A percentile compares a stretch with the other conserved stretches of the same genome.
phyloP scores from a whole-genome alignment of 2,888 invertebrate genomes.

The Gordius sp. region DNA sequence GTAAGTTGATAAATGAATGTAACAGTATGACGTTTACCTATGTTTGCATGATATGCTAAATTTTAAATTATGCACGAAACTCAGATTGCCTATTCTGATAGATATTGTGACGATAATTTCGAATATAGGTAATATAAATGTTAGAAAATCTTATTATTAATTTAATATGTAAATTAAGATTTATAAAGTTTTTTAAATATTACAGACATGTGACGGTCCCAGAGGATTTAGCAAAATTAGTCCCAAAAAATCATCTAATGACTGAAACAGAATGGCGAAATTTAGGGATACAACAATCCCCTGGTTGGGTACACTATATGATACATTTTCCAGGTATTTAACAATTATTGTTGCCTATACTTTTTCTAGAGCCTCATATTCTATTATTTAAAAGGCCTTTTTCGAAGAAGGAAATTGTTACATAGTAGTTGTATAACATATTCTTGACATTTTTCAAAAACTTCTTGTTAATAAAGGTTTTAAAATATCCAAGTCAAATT shows the following conservation, averaged over 20 bases:
- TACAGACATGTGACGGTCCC: background rate
- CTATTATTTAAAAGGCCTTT: conserved; percentile 13
- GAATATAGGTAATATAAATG: conserved; percentile 18
- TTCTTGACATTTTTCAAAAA: no score
- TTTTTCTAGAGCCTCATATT: conserved; percentile 8
- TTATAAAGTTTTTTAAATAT: background rate
- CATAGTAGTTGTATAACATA: no score
- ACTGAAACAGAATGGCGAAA: conserved; percentile 20
- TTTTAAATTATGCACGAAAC: conserved; percentile 4
- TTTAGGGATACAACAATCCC: conserved; percentile 20
- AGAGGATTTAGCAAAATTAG: conserved; percentile 18
- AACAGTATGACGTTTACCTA: no score
- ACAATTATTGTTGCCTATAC: background rate
- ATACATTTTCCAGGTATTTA: conserved; percentile 12
- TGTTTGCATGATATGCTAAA: no score
- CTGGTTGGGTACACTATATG: conserved; percentile 20
- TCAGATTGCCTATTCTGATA: conserved; percentile 18
- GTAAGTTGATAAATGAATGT: no score
- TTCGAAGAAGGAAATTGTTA: no score
- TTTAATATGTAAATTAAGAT: background rate
- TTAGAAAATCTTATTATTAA: background rate
- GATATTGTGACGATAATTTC: conserved; percentile 19
- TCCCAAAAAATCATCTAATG: conserved; percentile 20
- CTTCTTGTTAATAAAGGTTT: no score
- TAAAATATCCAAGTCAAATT: no score